Conservation (phyloP, 1,140 invertebrate species). For the Tetramorium simillimum region DNA sequence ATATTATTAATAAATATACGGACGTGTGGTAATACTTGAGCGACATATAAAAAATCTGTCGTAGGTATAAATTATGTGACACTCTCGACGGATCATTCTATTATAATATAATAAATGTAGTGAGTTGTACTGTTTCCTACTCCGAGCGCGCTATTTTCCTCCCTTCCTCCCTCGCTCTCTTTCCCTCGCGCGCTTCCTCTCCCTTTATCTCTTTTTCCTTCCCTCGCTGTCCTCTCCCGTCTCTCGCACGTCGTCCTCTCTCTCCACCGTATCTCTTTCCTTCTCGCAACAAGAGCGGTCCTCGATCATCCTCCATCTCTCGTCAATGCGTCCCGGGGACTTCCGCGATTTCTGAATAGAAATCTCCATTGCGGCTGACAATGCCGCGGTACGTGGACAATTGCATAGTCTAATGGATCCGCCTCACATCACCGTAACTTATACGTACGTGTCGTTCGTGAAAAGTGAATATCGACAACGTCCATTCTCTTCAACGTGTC, state of each 20-base stretch:
- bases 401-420: conserved; percentile 74
- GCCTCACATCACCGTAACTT: conserved; percentile 74
- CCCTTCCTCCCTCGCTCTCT: not conserved
- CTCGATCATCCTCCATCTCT: conserved; percentile 73
- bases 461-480: conserved; percentile 74
- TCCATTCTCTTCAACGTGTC: conserved; percentile 70
- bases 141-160: conserved; percentile 7
- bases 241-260: conserved; percentile 30
- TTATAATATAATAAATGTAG: conserved; percentile 27
- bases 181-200: not conserved
- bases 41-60: conserved; percentile 66
- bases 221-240: not conserved
- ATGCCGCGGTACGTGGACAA: conserved; percentile 73
- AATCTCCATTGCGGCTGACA: conserved; percentile 72
- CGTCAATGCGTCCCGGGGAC: conserved; percentile 71
- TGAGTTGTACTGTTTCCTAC: conserved; percentile 54
- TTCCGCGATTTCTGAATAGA: conserved; percentile 74
- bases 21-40: not conserved
- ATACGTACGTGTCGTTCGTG: conserved; percentile 74
- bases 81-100: conserved; percentile 33
- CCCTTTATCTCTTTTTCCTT: not conserved
- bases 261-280: conserved; percentile 65
- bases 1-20: conserved; percentile 18
- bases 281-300: conserved; percentile 73
- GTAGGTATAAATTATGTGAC: conserved; percentile 60